Conservation (phyloP, 2,113 vertebrate species). For the Mobula birostris region DNA sequence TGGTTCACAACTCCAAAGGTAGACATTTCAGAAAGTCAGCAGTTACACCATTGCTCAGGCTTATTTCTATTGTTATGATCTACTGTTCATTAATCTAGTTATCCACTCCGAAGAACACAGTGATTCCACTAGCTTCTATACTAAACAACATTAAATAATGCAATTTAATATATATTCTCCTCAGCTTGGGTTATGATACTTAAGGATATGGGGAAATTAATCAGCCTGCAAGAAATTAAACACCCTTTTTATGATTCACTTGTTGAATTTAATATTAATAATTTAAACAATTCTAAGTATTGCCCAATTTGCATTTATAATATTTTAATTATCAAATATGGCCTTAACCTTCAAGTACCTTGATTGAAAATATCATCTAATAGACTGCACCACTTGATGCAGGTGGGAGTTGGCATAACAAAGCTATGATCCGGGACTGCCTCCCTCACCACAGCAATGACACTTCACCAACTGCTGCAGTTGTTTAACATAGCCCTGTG, state of each 20-base stretch:
- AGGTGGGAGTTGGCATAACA: neutral
- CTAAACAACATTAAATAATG: neutral
- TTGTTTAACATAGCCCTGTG: neutral
- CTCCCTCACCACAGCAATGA: neutral
- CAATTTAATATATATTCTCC: neutral
- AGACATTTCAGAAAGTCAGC: neutral
- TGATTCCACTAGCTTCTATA: neutral
- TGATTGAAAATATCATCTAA: neutral
- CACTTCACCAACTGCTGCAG: neutral
- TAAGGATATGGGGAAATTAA: neutral
- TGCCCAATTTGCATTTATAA: no score
- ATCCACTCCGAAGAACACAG: neutral
- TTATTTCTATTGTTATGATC: neutral
- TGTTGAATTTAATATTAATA: neutral
- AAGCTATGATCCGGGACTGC: neutral
- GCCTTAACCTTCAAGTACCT: neutral
- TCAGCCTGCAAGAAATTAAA: neutral
- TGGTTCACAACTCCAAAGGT: no score
- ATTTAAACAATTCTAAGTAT: no score
- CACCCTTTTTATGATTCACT: neutral
- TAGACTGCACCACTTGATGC: neutral
- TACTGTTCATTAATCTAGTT: neutral
- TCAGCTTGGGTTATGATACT: neutral
- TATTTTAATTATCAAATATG: neutral
- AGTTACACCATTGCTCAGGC: neutral